These are phyloP conservation scores for Trachemys scripta DNA, from an alignment of 2,113 vertebrate species.

Conservation along the genomic window DNA sequence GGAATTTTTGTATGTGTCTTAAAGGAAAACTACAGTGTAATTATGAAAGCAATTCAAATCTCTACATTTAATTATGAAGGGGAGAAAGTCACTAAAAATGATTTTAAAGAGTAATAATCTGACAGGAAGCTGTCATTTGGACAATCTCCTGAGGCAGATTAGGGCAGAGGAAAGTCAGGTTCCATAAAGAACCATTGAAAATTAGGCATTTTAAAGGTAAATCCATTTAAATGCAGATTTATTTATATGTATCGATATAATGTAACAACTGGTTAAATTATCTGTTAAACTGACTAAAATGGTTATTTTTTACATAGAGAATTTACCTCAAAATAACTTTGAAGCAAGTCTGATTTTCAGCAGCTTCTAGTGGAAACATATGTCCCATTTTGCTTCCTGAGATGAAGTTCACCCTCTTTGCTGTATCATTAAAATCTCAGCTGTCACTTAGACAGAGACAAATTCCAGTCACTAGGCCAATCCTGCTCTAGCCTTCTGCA, in stretches of 20 bases:
- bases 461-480: slow-evolving; percentile 41
- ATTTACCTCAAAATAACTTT: slow-evolving; percentile 44
- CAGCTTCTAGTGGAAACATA: slow-evolving; percentile 9
- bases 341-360: slow-evolving; percentile 52
- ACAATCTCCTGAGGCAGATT: slow-evolving; percentile 49
- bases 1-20: slow-evolving; percentile 59
- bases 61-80: slow-evolving; percentile 54
- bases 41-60: slow-evolving; percentile 69
- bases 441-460: slow-evolving; percentile 59
- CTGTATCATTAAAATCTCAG: slow-evolving; percentile 56
- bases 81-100: slow-evolving; percentile 55
- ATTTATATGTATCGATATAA: slow-evolving; percentile 36
- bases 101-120: slow-evolving; percentile 61
- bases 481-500: not conserved
- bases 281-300: slow-evolving; percentile 55
- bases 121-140: slow-evolving; percentile 56
- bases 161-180: slow-evolving; percentile 16
- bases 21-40: slow-evolving; percentile 62
- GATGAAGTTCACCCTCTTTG: slow-evolving; percentile 43
- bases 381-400: slow-evolving; percentile 19
- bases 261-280: slow-evolving; percentile 51
- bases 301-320: slow-evolving; percentile 43
- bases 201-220: slow-evolving; percentile 51
- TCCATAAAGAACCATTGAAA: slow-evolving; percentile 27
- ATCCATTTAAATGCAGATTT: slow-evolving; percentile 46